Evolutionary conservation across 2,113 vertebrate genomes (phyloP), one percentile per base, ranked within the genome.

Genomic region (Lanius collurio): DNA sequence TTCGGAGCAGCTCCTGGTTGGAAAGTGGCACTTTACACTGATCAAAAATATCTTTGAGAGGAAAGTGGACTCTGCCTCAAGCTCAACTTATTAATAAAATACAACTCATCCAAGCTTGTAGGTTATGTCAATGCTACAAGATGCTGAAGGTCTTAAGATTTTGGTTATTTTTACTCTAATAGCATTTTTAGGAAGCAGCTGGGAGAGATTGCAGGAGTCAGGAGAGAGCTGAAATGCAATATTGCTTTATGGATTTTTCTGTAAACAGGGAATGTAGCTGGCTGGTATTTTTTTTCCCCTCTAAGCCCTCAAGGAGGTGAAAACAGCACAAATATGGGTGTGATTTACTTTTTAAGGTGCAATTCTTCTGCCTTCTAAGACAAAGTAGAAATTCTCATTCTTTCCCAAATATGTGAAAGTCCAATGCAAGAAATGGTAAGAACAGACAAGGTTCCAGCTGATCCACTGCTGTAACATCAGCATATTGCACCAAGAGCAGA

Each of bases 211-310:
- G 69, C 46, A 64, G 55, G 77, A 93, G 22, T 41, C 52, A 39
- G 55, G 21, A 71, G 74, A 78, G 26, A 92, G 78, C 57, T 64
- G 86, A 96, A 76, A 78, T 78, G 55, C 33, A 86, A 80, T 88
- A 95, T 33, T 74, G 73, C 64, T 94, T 91, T 89, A 94, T 80
- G 31, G 91, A 88, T 84, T 93, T 94, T 89, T 84, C 68, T 57
- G 39, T 57, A 63, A 92, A 62, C 23, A 59, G 31, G 14, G 4
- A 33, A 55, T 37, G 37, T 44, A 69, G 44, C 50, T 83, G 62
- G n/a, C 33, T 83, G 35, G 39, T 41, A 33, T 19, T 33, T 71
- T 62, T 65, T 5, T 10, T 1, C 1, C 6, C 13, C 35, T 30
- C 14, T 8, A 76, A 87, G 37, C 62, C 46, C 55, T 83, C 80